Conservation (phyloP, 1,140 invertebrate genomes). For the Phocides pigmalion region DNA sequence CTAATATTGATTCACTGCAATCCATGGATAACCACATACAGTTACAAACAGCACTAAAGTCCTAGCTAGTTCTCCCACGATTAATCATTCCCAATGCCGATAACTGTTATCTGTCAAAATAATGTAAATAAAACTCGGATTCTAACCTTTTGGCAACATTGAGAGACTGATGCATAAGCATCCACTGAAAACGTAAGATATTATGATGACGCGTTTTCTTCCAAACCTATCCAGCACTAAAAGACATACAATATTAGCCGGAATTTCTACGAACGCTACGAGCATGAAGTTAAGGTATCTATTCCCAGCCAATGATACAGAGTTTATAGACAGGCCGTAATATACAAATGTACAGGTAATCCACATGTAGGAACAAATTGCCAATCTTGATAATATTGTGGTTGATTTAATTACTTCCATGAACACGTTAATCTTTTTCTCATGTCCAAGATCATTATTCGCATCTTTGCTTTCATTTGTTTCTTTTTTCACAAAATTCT, state of each 20-base stretch:
- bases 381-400: slow-evolving; percentile 54
- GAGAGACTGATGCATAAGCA: slow-evolving; percentile 61
- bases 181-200: slow-evolving; percentile 57
- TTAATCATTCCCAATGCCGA: no score
- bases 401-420: slow-evolving; percentile 52
- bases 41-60: no score
- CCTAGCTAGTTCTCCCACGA: no score
- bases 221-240: slow-evolving; percentile 62
- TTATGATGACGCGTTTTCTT: slow-evolving; percentile 59
- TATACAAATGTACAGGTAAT: slow-evolving; percentile 84
- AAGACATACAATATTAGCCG: slow-evolving; percentile 76
- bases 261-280: slow-evolving; percentile 84
- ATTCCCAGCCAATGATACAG: slow-evolving; percentile 86
- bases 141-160: slow-evolving; percentile 57
- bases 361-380: slow-evolving; percentile 61
- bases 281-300: slow-evolving; percentile 84
- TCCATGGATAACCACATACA: no score
- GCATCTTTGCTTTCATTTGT: no score
- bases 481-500: neutral
- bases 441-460: neutral
- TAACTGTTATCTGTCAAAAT: no score
- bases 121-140: no score
- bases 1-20: no score
- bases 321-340: slow-evolving; percentile 87
- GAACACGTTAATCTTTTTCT: slow-evolving; percentile 40